Evolutionary conservation across 2,888 invertebrate species (phyloP).

Genomic region (Drosophila rubida): DNA sequence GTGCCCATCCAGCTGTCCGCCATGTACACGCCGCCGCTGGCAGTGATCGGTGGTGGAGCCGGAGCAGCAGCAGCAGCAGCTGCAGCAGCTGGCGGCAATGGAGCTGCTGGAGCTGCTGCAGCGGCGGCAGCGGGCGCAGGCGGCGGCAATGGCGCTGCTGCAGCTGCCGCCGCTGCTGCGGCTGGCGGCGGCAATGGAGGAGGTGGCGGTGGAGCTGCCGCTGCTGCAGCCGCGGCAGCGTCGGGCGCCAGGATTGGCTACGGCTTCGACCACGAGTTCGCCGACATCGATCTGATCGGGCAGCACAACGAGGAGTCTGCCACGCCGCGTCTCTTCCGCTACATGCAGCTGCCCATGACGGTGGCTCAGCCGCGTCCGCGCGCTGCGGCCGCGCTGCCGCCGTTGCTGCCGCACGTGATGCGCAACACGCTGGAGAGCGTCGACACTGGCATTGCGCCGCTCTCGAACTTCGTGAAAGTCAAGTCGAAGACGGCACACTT

Average conservation of each 20-base stretch:
- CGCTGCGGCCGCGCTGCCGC: background rate
- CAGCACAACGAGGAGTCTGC: slow-evolving; percentile 16
- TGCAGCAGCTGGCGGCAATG: background rate
- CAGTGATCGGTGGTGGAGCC: background rate
- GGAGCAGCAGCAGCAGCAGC: background rate
- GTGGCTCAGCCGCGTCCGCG: slow-evolving; percentile 19
- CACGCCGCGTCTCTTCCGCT: slow-evolving; percentile 52
- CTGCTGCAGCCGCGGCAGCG: background rate
- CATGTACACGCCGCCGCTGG: slow-evolving; percentile 83
- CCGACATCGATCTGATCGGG: slow-evolving; percentile 29
- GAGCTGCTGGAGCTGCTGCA: background rate
- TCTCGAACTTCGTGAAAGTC: slow-evolving; percentile 44
- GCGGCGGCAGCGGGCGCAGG: background rate
- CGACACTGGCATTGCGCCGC: slow-evolving; percentile 60
- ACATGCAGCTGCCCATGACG: slow-evolving; percentile 39
- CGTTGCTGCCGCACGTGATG: slow-evolving; percentile 23
- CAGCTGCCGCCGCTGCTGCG: background rate
- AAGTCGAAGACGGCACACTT: slow-evolving; percentile 36
- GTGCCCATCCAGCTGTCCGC: slow-evolving; percentile 82
- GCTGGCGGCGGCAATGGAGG: background rate
- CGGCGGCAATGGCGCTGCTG: slow-evolving; percentile 3
- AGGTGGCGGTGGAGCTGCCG: background rate
- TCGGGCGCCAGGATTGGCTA: background rate
- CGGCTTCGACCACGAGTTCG: background rate
- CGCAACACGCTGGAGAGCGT: slow-evolving; percentile 69